These are phyloP conservation scores for Aegotheles bennettii DNA, from an alignment of 2,113 vertebrate genomes.

Conservation along the genomic window DNA sequence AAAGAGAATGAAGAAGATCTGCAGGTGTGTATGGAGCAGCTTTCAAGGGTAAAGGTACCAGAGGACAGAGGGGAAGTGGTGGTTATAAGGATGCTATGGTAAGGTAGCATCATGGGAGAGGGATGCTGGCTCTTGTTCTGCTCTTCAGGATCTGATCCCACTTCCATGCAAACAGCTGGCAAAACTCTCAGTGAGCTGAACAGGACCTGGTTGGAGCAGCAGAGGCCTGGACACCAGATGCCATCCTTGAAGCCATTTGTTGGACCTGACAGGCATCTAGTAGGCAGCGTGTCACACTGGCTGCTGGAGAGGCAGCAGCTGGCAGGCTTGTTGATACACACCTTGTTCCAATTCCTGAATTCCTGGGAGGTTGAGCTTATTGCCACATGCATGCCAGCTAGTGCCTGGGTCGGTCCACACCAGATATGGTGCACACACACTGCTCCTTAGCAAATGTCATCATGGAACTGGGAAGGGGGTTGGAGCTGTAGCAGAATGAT, in stretches of 20 bases:
- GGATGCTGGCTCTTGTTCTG: fast-evolving
- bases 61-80: background rate
- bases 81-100: background rate
- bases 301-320: background rate
- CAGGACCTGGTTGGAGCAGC: fast-evolving
- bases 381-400: background rate
- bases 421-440: background rate
- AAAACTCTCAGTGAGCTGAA: background rate
- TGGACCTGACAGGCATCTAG: background rate
- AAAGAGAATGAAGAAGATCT: background rate
- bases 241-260: background rate
- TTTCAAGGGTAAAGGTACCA: background rate
- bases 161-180: background rate
- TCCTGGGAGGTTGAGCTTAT: background rate
- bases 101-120: background rate
- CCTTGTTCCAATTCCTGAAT: background rate
- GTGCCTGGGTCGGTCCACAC: background rate
- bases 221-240: background rate
- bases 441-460: background rate
- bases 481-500: background rate
- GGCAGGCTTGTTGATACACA: background rate
- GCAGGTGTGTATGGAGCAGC: background rate
- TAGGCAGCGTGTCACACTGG: fast-evolving
- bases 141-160: background rate
- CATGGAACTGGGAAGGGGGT: background rate